Evolutionary conservation across 2,888 invertebrate genomes (phyloP).

Genomic region (Catocala sponsa): DNA sequence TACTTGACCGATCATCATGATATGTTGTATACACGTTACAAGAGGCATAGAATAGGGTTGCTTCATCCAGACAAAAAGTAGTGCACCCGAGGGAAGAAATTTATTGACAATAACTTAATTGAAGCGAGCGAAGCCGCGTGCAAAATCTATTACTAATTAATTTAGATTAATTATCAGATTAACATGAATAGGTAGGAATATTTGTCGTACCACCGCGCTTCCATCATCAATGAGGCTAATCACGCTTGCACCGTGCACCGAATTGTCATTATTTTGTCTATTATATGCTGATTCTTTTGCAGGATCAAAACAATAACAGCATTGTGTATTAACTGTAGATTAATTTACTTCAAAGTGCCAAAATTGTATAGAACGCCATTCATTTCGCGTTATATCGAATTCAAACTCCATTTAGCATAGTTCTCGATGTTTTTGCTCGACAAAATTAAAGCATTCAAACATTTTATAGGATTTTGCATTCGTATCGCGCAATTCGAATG

Average conservation of each 20-base stretch:
- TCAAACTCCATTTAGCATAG: not conserved
- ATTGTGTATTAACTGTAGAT: conserved; percentile 12
- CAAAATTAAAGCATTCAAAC: conserved; percentile 3
- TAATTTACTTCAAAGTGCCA: conserved; percentile 6
- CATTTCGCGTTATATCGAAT: conserved; percentile 16
- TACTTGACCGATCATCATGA: no score
- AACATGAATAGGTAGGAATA: no score
- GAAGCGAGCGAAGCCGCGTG: no score
- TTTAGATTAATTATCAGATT: no score
- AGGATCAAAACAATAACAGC: conserved; percentile 32
- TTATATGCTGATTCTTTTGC: conserved; percentile 45
- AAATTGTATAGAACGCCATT: conserved; percentile 18
- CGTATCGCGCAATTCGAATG: conserved; percentile 36
- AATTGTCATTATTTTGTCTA: conserved; percentile 37
- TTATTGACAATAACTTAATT: no score
- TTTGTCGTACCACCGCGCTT: conserved; percentile 30
- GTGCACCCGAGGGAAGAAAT: no score
- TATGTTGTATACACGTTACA: no score
- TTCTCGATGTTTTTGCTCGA: not conserved
- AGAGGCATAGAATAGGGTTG: no score
- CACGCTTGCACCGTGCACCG: conserved; percentile 58
- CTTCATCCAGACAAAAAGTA: no score
- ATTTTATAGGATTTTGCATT: conserved; percentile 13
- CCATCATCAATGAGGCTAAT: conserved; percentile 39
- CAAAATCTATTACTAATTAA: no score